phyloP scores from a whole-genome alignment of 92 coral and sea anemone species.

The Muricea muricata region DNA sequence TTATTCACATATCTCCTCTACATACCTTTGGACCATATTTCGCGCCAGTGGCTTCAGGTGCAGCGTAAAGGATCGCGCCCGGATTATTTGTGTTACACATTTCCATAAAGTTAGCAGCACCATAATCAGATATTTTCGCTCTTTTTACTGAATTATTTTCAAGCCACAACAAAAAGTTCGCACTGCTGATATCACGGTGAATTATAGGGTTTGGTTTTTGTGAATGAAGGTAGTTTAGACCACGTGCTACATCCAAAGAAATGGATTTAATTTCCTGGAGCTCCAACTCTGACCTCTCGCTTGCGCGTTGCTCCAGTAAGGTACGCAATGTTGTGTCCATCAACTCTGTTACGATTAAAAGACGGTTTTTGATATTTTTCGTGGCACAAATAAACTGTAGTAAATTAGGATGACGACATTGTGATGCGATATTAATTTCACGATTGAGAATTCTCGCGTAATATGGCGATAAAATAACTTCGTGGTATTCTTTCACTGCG shows the following conservation, averaged over 20 bases:
- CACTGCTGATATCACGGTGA: constrained; percentile 77
- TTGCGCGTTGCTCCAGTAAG: background rate
- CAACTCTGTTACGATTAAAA: background rate
- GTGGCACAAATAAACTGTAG: background rate
- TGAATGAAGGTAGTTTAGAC: constrained; percentile 55
- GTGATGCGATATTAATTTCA: background rate
- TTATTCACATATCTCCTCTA: too few species aligned
- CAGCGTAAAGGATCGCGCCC: constrained; percentile 85
- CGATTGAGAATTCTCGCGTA: background rate
- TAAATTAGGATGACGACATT: constrained; percentile 13
- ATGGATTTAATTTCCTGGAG: background rate
- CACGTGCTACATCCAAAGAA: constrained; percentile 74
- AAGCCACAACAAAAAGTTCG: constrained; percentile 70
- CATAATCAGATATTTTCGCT: constrained; percentile 91
- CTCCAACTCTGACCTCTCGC: background rate
- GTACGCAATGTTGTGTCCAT: background rate
- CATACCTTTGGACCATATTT: constrained; percentile 82
- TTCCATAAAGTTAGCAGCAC: constrained; percentile 89
- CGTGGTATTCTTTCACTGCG: background rate
- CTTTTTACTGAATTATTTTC: constrained; percentile 85
- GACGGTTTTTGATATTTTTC: background rate
- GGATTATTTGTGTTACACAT: constrained; percentile 80
- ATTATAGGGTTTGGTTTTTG: constrained; percentile 75
- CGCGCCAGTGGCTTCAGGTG: constrained; percentile 82
- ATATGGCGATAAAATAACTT: background rate